Evolutionary conservation across 2,797 vertebrate genomes (phyloP).

Genomic region (Botia kubotai): DNA sequence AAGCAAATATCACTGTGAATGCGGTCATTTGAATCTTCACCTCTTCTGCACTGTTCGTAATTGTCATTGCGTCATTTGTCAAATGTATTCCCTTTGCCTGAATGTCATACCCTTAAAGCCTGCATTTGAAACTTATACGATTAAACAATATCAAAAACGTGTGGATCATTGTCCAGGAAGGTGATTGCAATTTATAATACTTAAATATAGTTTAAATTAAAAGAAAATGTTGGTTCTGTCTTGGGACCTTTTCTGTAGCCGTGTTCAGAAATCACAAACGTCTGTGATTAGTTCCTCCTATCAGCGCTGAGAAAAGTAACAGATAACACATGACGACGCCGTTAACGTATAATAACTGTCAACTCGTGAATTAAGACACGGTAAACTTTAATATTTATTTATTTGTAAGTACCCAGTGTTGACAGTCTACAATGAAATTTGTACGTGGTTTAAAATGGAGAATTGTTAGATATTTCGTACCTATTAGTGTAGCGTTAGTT

Average conservation of each 20-base stretch:
- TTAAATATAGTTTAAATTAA: neutral
- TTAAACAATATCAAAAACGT: neutral
- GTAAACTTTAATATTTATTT: neutral
- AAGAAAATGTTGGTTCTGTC: neutral
- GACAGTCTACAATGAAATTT: neutral
- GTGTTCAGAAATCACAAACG: neutral
- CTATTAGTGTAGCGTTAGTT: neutral
- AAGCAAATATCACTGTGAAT: slow-evolving; percentile 59
- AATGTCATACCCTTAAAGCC: slow-evolving; percentile 26
- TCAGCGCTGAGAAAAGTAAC: slow-evolving; percentile 2
- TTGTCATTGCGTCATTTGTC: slow-evolving; percentile 37
- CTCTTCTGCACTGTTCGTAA: slow-evolving; percentile 28
- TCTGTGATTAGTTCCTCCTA: neutral
- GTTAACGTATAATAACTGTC: neutral
- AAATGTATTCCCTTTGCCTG: slow-evolving; percentile 27
- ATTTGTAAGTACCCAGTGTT: neutral
- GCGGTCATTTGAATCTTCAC: slow-evolving; percentile 45
- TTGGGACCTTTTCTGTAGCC: neutral
- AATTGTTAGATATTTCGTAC: neutral
- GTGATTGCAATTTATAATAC: neutral
- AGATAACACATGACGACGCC: neutral
- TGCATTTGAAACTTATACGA: slow-evolving; percentile 4
- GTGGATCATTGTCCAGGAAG: neutral
- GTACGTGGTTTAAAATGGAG: neutral
- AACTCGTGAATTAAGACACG: neutral